Conservation (phyloP, 1,140 invertebrate genomes). For the Orussus abietinus region DNA sequence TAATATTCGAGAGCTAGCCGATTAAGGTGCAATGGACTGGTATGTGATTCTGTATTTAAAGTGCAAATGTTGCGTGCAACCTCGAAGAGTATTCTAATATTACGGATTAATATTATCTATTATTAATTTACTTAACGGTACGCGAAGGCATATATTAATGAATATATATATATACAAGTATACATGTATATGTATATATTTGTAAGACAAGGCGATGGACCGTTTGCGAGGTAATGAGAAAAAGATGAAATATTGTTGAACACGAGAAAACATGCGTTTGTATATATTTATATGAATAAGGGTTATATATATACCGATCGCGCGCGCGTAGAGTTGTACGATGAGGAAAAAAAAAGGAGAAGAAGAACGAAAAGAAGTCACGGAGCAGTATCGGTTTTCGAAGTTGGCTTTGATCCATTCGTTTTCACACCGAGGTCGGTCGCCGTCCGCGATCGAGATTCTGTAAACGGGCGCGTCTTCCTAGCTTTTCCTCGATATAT, state of each 20-base stretch:
- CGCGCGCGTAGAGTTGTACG: conserved; percentile 21
- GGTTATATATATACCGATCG: conserved; percentile 25
- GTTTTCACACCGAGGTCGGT: too few relatives aligned
- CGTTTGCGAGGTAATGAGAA: conserved; percentile 15
- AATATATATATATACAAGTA: conserved; percentile 15
- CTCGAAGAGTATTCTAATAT: conserved; percentile 46
- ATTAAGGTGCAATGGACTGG: conserved; percentile 40
- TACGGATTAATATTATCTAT: conserved; percentile 40
- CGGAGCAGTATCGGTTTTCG: conserved; percentile 30
- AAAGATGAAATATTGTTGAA: conserved; percentile 34
- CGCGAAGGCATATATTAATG: conserved; percentile 16
- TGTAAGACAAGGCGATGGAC: conserved; percentile 28
- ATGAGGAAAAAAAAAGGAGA: conserved; percentile 16
- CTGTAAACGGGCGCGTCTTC: too few relatives aligned
- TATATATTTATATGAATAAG: conserved; percentile 47
- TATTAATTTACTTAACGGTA: conserved; percentile 21
- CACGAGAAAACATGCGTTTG: conserved; percentile 35
- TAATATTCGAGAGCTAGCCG: conserved; percentile 1
- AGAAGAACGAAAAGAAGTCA: conserved; percentile 23
- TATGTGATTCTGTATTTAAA: conserved; percentile 52
- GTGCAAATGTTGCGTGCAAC: conserved; percentile 45
- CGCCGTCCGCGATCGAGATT: too few relatives aligned
- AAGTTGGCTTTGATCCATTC: too few relatives aligned
- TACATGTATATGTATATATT: conserved; percentile 24
- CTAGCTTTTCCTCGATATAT: too few relatives aligned